phyloP scores from a whole-genome alignment of 2,888 invertebrate species.

The Tenodera sinensis region DNA sequence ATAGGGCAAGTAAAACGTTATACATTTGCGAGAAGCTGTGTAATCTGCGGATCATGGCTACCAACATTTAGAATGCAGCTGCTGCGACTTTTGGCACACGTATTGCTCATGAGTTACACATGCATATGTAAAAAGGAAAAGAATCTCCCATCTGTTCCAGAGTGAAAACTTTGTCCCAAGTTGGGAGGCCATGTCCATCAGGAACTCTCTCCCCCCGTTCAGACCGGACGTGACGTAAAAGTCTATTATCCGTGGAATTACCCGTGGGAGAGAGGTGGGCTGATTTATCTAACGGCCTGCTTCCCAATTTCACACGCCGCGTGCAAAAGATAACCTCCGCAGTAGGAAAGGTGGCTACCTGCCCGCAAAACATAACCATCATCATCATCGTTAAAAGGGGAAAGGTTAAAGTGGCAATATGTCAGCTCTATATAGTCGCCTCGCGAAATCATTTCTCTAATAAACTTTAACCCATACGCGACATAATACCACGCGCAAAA shows the following conservation, averaged over 20 bases:
- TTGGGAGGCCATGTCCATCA: neutral
- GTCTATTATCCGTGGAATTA: neutral
- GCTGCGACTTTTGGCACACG: neutral
- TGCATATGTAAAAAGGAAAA: neutral
- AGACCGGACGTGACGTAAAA: neutral
- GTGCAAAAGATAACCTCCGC: neutral
- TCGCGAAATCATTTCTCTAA: neutral
- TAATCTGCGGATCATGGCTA: neutral
- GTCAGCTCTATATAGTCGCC: neutral
- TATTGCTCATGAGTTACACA: neutral
- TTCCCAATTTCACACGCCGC: slow-evolving; percentile 9
- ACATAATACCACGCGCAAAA: neutral
- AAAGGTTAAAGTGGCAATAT: slow-evolving; percentile 11
- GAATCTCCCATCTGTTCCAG: neutral
- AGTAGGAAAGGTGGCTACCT: neutral
- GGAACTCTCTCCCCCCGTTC: neutral
- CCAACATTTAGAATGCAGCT: neutral
- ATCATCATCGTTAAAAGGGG: neutral
- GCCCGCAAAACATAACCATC: slow-evolving; percentile 6
- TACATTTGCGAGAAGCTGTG: too few relatives aligned
- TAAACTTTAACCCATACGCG: neutral
- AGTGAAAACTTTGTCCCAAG: neutral
- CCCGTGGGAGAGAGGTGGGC: neutral
- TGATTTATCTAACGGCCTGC: neutral
- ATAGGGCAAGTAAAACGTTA: too few relatives aligned